Percentiles rank a stretch among this genome's conserved stretches.
phyloP scores from a whole-genome alignment of 2,888 invertebrate genomes.

The Chirona hameri region DNA sequence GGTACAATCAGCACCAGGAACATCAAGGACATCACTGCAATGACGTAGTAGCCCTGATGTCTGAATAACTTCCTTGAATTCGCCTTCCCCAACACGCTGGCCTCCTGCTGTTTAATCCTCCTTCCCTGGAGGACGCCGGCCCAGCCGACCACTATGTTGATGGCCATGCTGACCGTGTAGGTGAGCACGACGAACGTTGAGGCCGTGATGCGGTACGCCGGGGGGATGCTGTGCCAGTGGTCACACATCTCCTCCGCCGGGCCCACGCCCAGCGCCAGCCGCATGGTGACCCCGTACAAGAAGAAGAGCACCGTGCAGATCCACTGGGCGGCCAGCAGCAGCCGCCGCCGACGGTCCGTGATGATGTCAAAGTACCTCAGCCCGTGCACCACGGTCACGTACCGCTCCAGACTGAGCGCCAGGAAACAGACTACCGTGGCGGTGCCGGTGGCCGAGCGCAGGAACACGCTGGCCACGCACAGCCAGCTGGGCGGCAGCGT shows the following conservation, averaged over 20 bases:
- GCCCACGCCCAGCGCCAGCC: background rate
- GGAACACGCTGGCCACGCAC: background rate
- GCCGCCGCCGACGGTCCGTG: background rate
- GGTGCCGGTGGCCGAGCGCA: background rate
- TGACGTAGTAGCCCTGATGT: background rate
- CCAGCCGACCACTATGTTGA: background rate
- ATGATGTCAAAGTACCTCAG: background rate
- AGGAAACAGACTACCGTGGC: slow-evolving; percentile 1
- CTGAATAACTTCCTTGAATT: background rate
- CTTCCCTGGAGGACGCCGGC: background rate
- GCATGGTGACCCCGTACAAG: background rate
- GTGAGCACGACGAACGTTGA: background rate
- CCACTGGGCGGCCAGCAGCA: background rate
- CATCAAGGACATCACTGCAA: background rate
- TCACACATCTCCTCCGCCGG: background rate
- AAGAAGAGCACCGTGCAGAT: background rate
- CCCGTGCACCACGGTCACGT: slow-evolving; percentile 5
- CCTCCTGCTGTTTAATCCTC: background rate
- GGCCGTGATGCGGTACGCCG: background rate
- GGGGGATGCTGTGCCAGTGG: background rate
- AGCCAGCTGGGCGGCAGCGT: background rate
- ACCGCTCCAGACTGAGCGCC: background rate
- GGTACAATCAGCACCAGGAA: background rate
- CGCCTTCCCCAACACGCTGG: background rate
- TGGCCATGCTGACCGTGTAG: background rate